Base-by-base conservation (phyloP, 2,888 invertebrate genomes). In the Heteromurus nitidus region DNA sequence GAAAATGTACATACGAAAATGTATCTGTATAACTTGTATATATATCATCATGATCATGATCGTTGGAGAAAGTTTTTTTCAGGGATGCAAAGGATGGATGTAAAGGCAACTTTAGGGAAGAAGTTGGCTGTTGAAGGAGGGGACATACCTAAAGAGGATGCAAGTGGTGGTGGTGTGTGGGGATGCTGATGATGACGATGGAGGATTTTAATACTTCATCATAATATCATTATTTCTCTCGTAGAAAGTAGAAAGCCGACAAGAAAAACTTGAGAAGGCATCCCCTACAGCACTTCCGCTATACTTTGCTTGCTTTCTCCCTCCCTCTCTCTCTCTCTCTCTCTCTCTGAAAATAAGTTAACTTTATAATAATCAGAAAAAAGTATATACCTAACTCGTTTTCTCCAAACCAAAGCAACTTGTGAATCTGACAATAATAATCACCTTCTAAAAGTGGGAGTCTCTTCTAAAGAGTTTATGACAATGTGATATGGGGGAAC, bases 311-410 rank as follows among this genome's bases (percentile, higher is more conserved):
- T 50, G n/a, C 50, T 36, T 13, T 36, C 36, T 9, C 36, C 36
- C 36, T 50, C 20, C 7, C n/a, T 50, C 50, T 50, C 20, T 16
- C 20, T 50, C n/a, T n/a, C 9, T 20, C 20, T 50, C 16, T 50
- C 20, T 50, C 20, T 20, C 2, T 24, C 1, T 13, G 7, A 16
- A 55, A 53, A 53, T 55, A 55, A 55, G 55, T 55, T 55, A 55
- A 55, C 55, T 55, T 55, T 55, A 55, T 55, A 26, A 55, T 55
- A 55, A 55, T 55, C 55, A 55, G n/a, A n/a, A n/a, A 55, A 18
- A 55, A 53, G 53, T 53, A 53, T n/a, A n/a, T 22, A 3, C 53
- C 22, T 7, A 9, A n/a, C 20, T 26, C 55, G n/a, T 47, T 16
- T 47, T 16, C 47, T 47, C 47, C 47, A 47, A 13, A 3, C 13